phyloP scores from a whole-genome alignment of 2,113 vertebrate species.

The Pelobates fuscus region DNA sequence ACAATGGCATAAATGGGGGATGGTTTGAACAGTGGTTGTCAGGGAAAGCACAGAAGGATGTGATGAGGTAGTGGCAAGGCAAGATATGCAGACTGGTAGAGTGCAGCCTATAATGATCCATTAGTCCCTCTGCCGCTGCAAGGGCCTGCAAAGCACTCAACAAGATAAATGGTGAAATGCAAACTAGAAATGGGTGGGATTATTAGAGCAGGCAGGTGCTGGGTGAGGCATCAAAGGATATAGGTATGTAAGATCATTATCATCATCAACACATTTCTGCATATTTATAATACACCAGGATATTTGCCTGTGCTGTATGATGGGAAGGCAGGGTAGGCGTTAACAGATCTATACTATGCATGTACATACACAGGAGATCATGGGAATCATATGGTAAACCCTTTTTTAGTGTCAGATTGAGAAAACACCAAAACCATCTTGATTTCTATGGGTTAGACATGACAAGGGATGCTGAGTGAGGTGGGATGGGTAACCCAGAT shows the following conservation, averaged over 20 bases:
- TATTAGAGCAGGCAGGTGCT: not conserved
- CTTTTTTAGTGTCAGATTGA: too few species aligned
- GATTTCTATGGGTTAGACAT: too few species aligned
- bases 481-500: too few species aligned
- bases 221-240: not conserved
- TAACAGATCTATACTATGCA: not conserved
- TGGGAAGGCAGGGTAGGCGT: too few species aligned
- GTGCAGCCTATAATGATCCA: conserved; percentile 22
- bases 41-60: conserved; percentile 45
- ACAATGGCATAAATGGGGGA: conserved; percentile 46
- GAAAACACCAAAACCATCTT: too few species aligned
- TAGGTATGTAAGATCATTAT: too few species aligned
- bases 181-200: conserved; percentile 18
- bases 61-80: conserved; percentile 32
- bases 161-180: not conserved
- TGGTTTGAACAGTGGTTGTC: conserved; percentile 45
- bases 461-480: too few species aligned
- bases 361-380: not conserved
- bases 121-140: conserved; percentile 17
- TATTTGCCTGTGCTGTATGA: too few species aligned
- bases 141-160: conserved; percentile 17
- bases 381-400: too few species aligned
- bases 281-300: too few species aligned
- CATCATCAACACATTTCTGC: too few species aligned
- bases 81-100: conserved; percentile 24